Conservation (phyloP, 2,888 invertebrate species). For the Eupithecia subfuscata region DNA sequence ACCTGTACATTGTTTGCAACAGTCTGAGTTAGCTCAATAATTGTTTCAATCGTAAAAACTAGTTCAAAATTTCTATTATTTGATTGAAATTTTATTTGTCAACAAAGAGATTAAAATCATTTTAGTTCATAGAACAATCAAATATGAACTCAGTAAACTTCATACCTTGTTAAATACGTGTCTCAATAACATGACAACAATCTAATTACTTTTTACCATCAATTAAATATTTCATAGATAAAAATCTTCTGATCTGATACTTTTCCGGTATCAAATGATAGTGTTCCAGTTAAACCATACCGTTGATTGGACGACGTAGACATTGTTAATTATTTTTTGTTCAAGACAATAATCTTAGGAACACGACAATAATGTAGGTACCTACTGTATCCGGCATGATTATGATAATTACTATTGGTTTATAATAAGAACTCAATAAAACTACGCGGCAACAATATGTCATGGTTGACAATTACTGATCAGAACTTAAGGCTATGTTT, state of each 20-base stretch:
- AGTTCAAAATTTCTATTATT: too few relatives aligned
- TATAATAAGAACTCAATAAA: slow-evolving; percentile 72
- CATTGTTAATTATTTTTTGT: slow-evolving; percentile 27
- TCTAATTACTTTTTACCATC: slow-evolving; percentile 8
- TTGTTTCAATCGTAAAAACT: too few relatives aligned
- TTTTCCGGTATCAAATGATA: slow-evolving; percentile 23
- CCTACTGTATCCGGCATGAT: slow-evolving; percentile 61
- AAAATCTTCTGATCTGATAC: slow-evolving; percentile 7
- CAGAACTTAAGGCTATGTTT: slow-evolving; percentile 54
- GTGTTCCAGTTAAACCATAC: slow-evolving; percentile 16
- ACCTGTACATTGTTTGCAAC: too few relatives aligned
- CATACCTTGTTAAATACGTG: neutral
- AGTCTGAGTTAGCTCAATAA: too few relatives aligned
- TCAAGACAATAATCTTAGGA: slow-evolving; percentile 42
- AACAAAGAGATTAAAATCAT: too few relatives aligned
- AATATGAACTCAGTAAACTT: neutral
- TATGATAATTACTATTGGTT: slow-evolving; percentile 69
- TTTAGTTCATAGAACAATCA: neutral
- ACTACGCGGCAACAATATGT: slow-evolving; percentile 68
- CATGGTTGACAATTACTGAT: slow-evolving; percentile 60
- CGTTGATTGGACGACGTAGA: slow-evolving; percentile 9
- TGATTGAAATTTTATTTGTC: too few relatives aligned
- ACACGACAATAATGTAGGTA: slow-evolving; percentile 44
- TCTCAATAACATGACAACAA: slow-evolving; percentile 3
- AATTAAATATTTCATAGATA: slow-evolving; percentile 11